Percentiles rank a stretch among this genome's conserved stretches.
phyloP scores from a whole-genome alignment of 2,113 vertebrate genomes.

The Psammodynastes pulverulentus region DNA sequence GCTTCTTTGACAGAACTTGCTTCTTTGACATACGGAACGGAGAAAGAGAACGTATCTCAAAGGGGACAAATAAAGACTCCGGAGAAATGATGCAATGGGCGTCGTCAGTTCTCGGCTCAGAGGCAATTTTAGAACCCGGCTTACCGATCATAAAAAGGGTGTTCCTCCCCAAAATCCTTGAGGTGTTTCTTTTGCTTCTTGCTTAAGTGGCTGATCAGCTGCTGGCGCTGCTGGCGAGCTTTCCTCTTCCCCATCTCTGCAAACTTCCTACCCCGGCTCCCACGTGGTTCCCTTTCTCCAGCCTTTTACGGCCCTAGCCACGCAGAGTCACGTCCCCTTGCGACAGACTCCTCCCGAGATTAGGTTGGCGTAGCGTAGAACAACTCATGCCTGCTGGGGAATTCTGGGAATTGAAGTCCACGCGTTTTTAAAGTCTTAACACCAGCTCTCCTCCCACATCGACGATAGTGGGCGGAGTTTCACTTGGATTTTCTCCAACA shows the following conservation, averaged over 20 bases:
- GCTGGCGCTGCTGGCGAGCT: conserved; percentile 48
- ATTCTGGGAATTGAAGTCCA: background rate
- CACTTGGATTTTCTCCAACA: background rate
- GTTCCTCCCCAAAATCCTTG: conserved; percentile 90
- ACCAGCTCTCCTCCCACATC: background rate
- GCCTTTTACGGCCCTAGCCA: conserved; percentile 11
- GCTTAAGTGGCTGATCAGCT: conserved; percentile 69
- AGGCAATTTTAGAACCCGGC: conserved; percentile 7
- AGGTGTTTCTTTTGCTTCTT: conserved; percentile 91
- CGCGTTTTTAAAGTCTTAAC: background rate
- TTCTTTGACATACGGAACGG: background rate
- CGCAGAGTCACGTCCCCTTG: fast-evolving
- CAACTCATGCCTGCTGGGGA: background rate
- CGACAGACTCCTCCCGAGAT: background rate
- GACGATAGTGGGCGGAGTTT: background rate
- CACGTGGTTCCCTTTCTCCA: background rate
- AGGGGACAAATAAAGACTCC: background rate
- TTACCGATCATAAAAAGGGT: conserved; percentile 87
- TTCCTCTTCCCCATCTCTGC: conserved; percentile 59
- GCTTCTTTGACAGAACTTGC: background rate
- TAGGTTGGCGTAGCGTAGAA: background rate
- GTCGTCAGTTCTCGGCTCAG: background rate
- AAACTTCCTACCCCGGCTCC: fast-evolving
- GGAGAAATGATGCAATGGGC: background rate
- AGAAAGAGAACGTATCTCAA: background rate